Percentiles rank a stretch among this genome's conserved stretches.
phyloP scores from a whole-genome alignment of 2,113 vertebrate species.

The Callochromis pleurospilus region DNA sequence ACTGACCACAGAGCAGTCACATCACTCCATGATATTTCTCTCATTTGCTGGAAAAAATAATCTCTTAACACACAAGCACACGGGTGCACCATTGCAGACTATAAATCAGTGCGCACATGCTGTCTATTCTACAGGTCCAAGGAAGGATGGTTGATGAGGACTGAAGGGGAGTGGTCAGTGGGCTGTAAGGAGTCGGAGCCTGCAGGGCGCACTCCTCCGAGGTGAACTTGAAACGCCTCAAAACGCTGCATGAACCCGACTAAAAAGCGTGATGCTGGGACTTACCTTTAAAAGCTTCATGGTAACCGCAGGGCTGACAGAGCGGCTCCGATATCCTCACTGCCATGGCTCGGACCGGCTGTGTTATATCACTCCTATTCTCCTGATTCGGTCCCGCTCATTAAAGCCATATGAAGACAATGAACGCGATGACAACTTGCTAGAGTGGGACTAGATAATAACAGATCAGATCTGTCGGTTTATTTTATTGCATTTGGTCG shows the following conservation, averaged over 20 bases:
- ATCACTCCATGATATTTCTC: background rate
- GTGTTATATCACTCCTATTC: background rate
- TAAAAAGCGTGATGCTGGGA: background rate
- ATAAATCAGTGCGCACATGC: background rate
- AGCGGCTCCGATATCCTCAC: conserved; percentile 69
- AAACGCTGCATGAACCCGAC: background rate
- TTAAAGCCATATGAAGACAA: background rate
- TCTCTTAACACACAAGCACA: background rate
- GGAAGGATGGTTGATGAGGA: background rate
- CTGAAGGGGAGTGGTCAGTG: conserved; percentile 15
- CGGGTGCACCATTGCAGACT: background rate
- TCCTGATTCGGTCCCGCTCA: background rate
- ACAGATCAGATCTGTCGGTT: background rate
- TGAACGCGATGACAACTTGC: background rate
- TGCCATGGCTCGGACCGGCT: conserved; percentile 55
- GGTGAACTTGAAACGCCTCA: background rate
- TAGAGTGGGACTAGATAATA: background rate
- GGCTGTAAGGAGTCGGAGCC: background rate
- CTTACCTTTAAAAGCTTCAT: conserved; percentile 72
- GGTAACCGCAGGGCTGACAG: conserved; percentile 65
- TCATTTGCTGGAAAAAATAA: background rate
- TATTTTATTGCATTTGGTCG: background rate
- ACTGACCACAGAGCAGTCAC: conserved; percentile 45
- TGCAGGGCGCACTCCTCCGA: background rate
- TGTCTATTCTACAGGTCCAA: background rate